Evolutionary conservation across 2,797 vertebrate species (phyloP).

Genomic region (Cheirogaleus major): DNA sequence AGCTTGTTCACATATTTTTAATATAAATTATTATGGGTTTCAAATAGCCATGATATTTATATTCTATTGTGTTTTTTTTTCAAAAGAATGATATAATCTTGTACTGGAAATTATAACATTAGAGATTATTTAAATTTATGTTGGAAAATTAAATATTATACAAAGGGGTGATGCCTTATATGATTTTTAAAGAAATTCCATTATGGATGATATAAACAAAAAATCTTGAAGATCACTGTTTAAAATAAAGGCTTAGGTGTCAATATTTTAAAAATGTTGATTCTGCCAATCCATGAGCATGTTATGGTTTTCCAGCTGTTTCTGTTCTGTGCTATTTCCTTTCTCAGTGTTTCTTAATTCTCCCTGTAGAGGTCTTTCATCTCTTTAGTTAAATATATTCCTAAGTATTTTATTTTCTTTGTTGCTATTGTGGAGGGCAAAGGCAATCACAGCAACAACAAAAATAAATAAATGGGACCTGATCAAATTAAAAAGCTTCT

Average conservation of each 20-base stretch:
- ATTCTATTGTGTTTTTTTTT: background rate
- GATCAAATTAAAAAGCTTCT: too few species aligned
- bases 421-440: too few species aligned
- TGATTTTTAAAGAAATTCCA: background rate
- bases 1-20: background rate
- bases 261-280: too few species aligned
- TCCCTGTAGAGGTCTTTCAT: too few species aligned
- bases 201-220: background rate
- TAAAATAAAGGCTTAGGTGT: background rate
- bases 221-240: background rate
- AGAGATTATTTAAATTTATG: background rate
- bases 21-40: background rate
- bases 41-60: background rate
- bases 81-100: background rate
- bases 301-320: too few species aligned
- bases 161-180: background rate
- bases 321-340: too few species aligned
- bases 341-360: too few species aligned
- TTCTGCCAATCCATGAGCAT: too few species aligned
- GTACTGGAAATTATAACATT: background rate
- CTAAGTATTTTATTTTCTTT: too few species aligned
- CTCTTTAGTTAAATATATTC: too few species aligned
- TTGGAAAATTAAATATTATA: background rate
- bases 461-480: too few species aligned
- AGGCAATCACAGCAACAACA: too few species aligned